Conservation (phyloP, 2,797 vertebrate species). For the Hephaestus fuliginosus region DNA sequence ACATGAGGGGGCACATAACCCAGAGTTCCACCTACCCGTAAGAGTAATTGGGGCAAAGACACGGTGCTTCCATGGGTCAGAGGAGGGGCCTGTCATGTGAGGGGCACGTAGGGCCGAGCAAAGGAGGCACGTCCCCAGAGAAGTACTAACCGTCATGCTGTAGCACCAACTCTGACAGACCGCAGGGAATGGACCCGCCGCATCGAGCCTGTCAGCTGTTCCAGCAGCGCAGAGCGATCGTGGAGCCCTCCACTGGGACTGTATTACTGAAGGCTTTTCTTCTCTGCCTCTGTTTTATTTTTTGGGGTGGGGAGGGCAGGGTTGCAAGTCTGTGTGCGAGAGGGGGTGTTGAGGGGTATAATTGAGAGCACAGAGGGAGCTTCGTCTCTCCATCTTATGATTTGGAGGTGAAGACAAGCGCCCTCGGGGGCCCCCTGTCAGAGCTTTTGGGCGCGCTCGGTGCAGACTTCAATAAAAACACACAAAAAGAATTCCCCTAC, state of each 20-base stretch:
- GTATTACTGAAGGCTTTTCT: constrained; percentile 99
- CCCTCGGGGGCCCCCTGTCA: constrained; percentile 99
- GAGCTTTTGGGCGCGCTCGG: constrained; percentile 95
- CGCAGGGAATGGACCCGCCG: constrained; percentile 83
- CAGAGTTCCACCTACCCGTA: constrained; percentile 66
- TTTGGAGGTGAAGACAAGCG: constrained; percentile 99
- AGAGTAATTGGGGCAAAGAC: constrained; percentile 75
- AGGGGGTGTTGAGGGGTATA: constrained; percentile 89
- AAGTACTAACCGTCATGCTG: constrained; percentile 91
- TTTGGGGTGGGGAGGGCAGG: constrained; percentile 71
- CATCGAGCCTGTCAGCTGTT: constrained; percentile 98
- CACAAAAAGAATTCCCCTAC: constrained; percentile 97
- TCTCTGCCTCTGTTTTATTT: constrained; percentile 93
- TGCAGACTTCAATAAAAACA: constrained; percentile 94
- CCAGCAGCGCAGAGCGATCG: constrained; percentile 94
- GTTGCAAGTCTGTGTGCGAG: constrained; percentile 67
- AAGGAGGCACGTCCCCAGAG: constrained; percentile 88
- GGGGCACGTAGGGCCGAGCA: constrained; percentile 88
- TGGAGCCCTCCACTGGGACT: constrained; percentile 96
- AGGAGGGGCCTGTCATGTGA: constrained; percentile 83
- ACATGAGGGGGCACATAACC: constrained; percentile 69
- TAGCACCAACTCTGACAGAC: constrained; percentile 95
- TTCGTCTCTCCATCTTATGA: constrained; percentile 99
- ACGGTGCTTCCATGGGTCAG: constrained; percentile 73
- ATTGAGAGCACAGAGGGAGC: constrained; percentile 99